phyloP scores from a whole-genome alignment of 1,140 invertebrate species.

The Hyphantria cunea region DNA sequence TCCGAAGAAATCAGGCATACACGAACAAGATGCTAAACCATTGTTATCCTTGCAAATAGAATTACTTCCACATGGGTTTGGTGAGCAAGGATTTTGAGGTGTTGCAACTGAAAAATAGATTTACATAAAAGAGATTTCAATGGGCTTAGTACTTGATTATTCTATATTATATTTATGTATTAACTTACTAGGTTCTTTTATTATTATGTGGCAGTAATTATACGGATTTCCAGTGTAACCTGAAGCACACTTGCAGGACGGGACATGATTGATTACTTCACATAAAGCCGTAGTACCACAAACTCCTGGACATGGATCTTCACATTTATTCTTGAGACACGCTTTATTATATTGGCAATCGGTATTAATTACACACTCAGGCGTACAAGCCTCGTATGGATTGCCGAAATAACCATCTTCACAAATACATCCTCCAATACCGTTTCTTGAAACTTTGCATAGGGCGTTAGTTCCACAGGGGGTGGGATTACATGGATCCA shows the following conservation, averaged over 20 bases:
- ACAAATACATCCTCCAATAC: constrained; percentile 85
- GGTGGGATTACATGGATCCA: constrained; percentile 84
- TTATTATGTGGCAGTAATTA: constrained; percentile 82
- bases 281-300: constrained; percentile 87
- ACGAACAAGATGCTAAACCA: constrained; percentile 83
- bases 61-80: constrained; percentile 88
- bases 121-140: no score
- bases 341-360: constrained; percentile 85
- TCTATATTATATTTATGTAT: neutral
- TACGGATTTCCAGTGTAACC: constrained; percentile 89
- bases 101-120: constrained; percentile 50
- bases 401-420: constrained; percentile 86
- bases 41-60: constrained; percentile 86
- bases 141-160: neutral
- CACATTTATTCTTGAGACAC: constrained; percentile 86
- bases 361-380: constrained; percentile 86
- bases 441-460: constrained; percentile 83
- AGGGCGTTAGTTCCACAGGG: constrained; percentile 86
- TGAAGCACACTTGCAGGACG: constrained; percentile 85
- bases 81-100: constrained; percentile 83
- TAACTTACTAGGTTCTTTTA: constrained; percentile 78
- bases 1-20: constrained; percentile 84
- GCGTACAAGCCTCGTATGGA: constrained; percentile 83
- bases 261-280: constrained; percentile 86
- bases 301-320: constrained; percentile 86